Conservation (phyloP, 2,888 invertebrate genomes). For the Monopis laevigella region DNA sequence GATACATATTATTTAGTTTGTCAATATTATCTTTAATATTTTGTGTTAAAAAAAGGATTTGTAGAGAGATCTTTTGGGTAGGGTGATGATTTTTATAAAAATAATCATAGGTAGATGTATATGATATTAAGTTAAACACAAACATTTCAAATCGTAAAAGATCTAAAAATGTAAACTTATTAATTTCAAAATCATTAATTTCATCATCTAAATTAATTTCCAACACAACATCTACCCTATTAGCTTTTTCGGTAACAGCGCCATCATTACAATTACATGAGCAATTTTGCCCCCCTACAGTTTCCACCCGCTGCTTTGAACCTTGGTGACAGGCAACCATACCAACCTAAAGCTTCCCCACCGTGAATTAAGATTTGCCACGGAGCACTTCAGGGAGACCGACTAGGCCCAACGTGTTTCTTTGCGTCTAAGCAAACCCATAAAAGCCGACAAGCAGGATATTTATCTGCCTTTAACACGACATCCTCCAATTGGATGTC, state of each 20-base stretch:
- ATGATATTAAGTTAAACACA: no score
- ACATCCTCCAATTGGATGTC: constrained; percentile 55
- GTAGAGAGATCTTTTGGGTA: no score
- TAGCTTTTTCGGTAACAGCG: constrained; percentile 3
- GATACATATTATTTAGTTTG: no score
- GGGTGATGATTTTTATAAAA: no score
- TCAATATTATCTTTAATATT: no score
- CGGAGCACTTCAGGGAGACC: constrained; percentile 35
- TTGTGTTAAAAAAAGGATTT: no score
- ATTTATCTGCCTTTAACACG: constrained; percentile 61
- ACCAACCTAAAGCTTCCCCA: constrained; percentile 13
- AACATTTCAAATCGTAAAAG: no score
- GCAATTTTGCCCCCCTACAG: constrained; percentile 6
- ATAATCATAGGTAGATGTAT: no score
- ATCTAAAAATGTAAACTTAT: no score
- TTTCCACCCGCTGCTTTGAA: constrained; percentile 6
- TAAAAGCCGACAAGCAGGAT: constrained; percentile 38
- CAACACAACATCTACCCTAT: background rate
- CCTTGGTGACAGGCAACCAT: constrained; percentile 15
- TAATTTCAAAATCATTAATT: no score
- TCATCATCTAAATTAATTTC: no score
- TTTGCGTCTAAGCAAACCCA: constrained; percentile 22
- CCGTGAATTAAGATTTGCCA: constrained; percentile 13
- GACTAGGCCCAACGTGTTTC: constrained; percentile 28
- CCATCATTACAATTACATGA: constrained; percentile 11